Evolutionary conservation across 2,797 vertebrate species (phyloP).

Genomic region (Sebastes vulpes): DNA sequence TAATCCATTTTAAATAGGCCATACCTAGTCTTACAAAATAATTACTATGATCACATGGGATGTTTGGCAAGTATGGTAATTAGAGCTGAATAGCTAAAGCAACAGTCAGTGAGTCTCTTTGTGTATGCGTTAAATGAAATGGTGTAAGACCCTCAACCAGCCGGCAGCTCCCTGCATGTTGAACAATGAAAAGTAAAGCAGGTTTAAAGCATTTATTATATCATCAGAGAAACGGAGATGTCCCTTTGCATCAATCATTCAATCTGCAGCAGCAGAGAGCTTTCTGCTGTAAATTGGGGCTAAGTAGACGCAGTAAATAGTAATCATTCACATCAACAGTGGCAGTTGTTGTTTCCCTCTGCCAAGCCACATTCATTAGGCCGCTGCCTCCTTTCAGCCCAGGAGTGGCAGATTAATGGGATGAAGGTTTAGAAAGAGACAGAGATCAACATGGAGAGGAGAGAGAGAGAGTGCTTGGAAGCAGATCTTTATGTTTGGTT

Average conservation of each 20-base stretch:
- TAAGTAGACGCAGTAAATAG: constrained; percentile 74
- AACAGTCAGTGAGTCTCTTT: not conserved
- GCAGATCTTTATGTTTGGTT: constrained; percentile 45
- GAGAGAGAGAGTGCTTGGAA: constrained; percentile 21
- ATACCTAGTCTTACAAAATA: not conserved
- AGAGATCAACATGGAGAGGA: constrained; percentile 46
- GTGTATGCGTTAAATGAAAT: constrained; percentile 18
- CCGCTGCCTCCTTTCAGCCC: constrained; percentile 61
- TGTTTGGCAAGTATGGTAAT: constrained; percentile 13
- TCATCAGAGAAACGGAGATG: constrained; percentile 32
- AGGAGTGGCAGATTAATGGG: constrained; percentile 72
- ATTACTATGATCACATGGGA: constrained; percentile 8
- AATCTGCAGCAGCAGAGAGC: constrained; percentile 44
- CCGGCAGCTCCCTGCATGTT: not conserved
- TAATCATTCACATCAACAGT: constrained; percentile 73
- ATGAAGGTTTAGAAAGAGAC: constrained; percentile 56
- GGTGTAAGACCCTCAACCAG: not conserved
- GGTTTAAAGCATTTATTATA: constrained; percentile 49
- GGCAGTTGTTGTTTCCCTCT: constrained; percentile 71
- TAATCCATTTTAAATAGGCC: not conserved
- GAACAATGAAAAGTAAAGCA: constrained; percentile 16
- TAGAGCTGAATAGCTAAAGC: constrained; percentile 4
- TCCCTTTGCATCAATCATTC: constrained; percentile 54
- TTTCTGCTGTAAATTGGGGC: constrained; percentile 65
- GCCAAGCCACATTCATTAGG: constrained; percentile 73